These are phyloP conservation scores for Nycticebus coucang DNA, from an alignment of 2,113 vertebrate species.

Conservation along the genomic window DNA sequence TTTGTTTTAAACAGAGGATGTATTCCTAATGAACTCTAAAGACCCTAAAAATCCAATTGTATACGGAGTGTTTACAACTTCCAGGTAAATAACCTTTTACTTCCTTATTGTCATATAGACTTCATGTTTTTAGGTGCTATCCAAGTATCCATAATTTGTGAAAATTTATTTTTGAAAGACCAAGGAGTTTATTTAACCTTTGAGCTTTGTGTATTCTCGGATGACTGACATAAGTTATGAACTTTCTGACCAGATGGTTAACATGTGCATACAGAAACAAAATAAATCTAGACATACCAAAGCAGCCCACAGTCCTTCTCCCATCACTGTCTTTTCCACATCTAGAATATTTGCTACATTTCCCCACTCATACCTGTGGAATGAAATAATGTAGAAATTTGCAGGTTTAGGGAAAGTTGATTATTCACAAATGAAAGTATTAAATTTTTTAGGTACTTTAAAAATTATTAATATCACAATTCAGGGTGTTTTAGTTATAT, in stretches of 20 bases:
- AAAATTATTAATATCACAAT: background rate
- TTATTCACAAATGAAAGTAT: background rate
- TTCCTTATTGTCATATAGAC: constrained; percentile 54
- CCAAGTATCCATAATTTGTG: constrained; percentile 46
- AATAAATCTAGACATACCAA: fast-evolving
- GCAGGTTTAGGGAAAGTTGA: background rate
- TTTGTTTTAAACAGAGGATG: constrained; percentile 91
- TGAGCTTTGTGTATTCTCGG: constrained; percentile 60
- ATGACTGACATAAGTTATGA: constrained; percentile 58
- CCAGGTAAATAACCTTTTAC: constrained; percentile 89
- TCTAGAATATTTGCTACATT: background rate
- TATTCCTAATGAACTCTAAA: constrained; percentile 98
- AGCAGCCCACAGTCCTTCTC: too few relatives aligned
- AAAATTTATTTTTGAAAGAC: constrained; percentile 64
- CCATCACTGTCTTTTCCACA: background rate
- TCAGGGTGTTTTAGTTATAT: background rate
- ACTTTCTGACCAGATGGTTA: background rate
- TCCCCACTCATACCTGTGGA: background rate
- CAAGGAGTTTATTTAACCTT: constrained; percentile 71
- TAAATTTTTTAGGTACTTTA: background rate
- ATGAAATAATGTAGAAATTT: background rate
- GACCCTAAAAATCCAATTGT: constrained; percentile 97
- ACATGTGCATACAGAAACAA: background rate
- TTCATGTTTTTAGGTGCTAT: constrained; percentile 47
- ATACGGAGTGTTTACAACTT: constrained; percentile 97